phyloP scores from a whole-genome alignment of 2,113 vertebrate species.

The Boleophthalmus pectinirostris region DNA sequence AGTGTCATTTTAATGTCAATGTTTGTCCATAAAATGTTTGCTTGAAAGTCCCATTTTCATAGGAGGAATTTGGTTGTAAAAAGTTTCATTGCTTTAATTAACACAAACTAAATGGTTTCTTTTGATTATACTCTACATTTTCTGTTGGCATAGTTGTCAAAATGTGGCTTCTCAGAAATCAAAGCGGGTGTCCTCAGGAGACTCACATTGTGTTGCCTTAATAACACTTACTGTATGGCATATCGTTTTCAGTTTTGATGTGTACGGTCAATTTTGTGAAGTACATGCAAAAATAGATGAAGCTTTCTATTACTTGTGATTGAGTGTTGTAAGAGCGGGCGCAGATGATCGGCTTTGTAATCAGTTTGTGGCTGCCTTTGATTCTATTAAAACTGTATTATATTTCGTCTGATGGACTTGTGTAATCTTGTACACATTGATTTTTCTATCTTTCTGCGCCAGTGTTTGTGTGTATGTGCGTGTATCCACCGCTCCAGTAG shows the following conservation, averaged over 20 bases:
- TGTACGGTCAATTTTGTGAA: conserved; percentile 36
- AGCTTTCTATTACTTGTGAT: conserved; percentile 36
- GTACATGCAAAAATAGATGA: conserved; percentile 39
- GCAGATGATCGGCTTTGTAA: conserved; percentile 36
- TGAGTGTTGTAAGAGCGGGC: conserved; percentile 30
- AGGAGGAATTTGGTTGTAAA: too few species aligned
- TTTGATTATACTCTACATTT: neutral
- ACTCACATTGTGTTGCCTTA: neutral
- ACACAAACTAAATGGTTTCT: neutral
- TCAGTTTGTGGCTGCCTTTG: conserved; percentile 51
- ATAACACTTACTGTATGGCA: conserved; percentile 2
- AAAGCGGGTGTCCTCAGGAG: neutral
- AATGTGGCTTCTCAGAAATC: neutral
- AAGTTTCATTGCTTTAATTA: too few species aligned
- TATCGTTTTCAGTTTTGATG: conserved; percentile 11
- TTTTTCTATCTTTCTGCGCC: conserved; percentile 47
- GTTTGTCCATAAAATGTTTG: neutral
- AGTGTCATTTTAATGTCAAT: neutral
- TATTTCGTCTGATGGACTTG: conserved; percentile 60
- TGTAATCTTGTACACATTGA: conserved; percentile 63
- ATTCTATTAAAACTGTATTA: conserved; percentile 58
- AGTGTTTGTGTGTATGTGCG: conserved; percentile 29
- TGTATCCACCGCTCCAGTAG: conserved; percentile 34
- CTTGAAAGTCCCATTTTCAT: neutral
- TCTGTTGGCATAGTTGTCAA: neutral